Conservation (phyloP, 35 echinoderm and acorn worm genomes). For the Heliocidaris erythrogramma region DNA sequence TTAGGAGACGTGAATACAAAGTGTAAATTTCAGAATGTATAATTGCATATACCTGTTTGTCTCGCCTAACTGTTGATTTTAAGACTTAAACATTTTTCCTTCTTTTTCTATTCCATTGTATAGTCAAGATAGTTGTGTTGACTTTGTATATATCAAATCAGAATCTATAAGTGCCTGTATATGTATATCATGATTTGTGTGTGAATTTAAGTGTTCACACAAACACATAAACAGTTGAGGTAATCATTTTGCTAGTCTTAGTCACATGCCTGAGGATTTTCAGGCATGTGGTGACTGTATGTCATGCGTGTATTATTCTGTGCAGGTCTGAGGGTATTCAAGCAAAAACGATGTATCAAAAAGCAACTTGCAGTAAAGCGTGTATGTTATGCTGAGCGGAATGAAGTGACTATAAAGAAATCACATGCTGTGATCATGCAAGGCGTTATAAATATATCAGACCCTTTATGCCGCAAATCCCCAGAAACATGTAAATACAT, state of each 20-base stretch:
- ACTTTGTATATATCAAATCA: constrained; percentile 30
- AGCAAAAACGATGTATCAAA: not conserved
- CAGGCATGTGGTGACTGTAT: not conserved
- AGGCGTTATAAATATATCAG: not conserved
- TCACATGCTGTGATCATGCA: not conserved
- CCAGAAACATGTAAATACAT: too few relatives aligned
- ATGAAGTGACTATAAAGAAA: not conserved
- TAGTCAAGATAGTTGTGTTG: not conserved
- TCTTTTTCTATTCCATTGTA: constrained; percentile 32
- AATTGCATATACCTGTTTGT: not conserved
- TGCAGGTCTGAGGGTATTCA: not conserved
- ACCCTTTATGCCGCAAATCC: not conserved
- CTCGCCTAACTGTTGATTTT: not conserved
- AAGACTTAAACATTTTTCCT: not conserved
- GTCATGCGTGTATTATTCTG: not conserved
- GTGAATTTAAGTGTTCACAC: constrained; percentile 10
- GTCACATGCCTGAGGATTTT: not conserved
- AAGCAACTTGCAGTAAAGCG: not conserved
- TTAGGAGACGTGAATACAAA: not conserved
- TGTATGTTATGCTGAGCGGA: not conserved
- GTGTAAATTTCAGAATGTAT: not conserved
- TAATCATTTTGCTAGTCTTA: not conserved
- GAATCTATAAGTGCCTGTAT: constrained; percentile 43
- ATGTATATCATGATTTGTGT: constrained; percentile 33
- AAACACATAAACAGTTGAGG: not conserved